Conservation (phyloP, 2,113 vertebrate species). For the Podarcis raffonei region DNA sequence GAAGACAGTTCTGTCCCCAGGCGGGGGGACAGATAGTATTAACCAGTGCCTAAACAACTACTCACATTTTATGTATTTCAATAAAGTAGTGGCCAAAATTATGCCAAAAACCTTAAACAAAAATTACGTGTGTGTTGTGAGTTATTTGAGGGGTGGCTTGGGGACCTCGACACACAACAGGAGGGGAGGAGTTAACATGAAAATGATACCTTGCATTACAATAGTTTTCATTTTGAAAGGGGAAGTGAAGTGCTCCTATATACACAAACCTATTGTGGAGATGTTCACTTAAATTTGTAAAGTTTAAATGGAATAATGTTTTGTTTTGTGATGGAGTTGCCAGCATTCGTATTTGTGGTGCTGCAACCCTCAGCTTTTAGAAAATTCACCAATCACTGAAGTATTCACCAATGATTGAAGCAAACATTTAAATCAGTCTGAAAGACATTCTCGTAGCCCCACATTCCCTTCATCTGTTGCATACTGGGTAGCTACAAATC, state of each 20-base stretch:
- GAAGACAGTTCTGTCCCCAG: too few relatives aligned
- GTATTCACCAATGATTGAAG: neutral
- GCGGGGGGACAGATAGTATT: too few relatives aligned
- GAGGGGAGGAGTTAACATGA: neutral
- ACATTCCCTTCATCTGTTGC: constrained; percentile 14
- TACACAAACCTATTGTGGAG: neutral
- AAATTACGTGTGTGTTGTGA: too few relatives aligned
- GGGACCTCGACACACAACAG: too few relatives aligned
- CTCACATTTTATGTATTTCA: too few relatives aligned
- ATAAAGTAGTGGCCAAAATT: too few relatives aligned
- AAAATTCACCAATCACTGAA: neutral
- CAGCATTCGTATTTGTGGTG: neutral
- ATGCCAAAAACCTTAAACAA: too few relatives aligned
- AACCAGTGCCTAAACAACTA: too few relatives aligned
- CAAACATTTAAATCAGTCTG: constrained; percentile 11
- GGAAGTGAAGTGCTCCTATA: neutral
- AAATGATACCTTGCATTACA: neutral
- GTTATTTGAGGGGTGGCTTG: too few relatives aligned
- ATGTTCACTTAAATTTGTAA: neutral
- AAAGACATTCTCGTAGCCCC: neutral
- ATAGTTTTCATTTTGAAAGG: neutral
- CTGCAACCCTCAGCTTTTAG: neutral
- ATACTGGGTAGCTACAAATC: constrained; percentile 19
- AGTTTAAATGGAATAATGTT: neutral
- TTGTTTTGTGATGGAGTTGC: neutral